A percentile compares a stretch with the other conserved stretches of the same genome.
Conservation (phyloP, 2,113 vertebrate species). For the Dascyllus trimaculatus region DNA sequence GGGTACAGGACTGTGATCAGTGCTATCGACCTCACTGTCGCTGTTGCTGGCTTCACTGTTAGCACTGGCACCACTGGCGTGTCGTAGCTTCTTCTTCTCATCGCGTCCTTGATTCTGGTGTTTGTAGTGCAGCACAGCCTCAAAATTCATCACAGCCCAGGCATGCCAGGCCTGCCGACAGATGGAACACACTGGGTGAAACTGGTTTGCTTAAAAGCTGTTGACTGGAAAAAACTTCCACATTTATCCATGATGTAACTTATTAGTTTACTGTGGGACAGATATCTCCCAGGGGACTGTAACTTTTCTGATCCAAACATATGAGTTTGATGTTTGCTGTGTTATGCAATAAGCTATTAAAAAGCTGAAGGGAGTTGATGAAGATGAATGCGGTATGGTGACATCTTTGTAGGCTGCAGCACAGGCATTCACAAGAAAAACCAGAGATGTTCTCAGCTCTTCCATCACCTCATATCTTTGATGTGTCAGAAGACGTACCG, state of each 20-base stretch:
- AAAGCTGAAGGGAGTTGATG: conserved; percentile 33
- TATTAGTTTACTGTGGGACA: conserved; percentile 41
- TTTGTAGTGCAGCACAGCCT: conserved; percentile 98
- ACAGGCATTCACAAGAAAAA: conserved; percentile 19
- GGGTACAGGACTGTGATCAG: conserved; percentile 93
- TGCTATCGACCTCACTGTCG: conserved; percentile 93
- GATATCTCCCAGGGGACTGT: conserved; percentile 11
- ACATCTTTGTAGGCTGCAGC: conserved; percentile 47
- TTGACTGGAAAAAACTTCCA: conserved; percentile 48
- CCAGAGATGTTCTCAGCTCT: conserved; percentile 18
- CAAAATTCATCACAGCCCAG: conserved; percentile 99
- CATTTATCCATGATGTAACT: conserved; percentile 45
- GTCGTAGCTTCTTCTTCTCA: conserved; percentile 95
- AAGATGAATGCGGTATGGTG: conserved; percentile 19
- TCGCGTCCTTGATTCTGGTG: conserved; percentile 95
- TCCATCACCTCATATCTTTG: conserved; percentile 31
- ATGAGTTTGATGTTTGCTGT: conserved; percentile 37
- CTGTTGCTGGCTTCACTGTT: conserved; percentile 96
- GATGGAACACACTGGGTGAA: conserved; percentile 25
- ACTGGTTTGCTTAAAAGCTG: neutral
- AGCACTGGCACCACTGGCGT: conserved; percentile 90
- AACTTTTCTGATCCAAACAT: conserved; percentile 43
- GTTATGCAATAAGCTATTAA: conserved; percentile 53
- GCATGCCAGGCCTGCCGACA: conserved; percentile 94
- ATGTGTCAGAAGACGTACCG: conserved; percentile 1